Evolutionary conservation across 2,888 invertebrate species (phyloP), one percentile per base, ranked within the genome.

Genomic region (Tetanocera ferruginea): DNA sequence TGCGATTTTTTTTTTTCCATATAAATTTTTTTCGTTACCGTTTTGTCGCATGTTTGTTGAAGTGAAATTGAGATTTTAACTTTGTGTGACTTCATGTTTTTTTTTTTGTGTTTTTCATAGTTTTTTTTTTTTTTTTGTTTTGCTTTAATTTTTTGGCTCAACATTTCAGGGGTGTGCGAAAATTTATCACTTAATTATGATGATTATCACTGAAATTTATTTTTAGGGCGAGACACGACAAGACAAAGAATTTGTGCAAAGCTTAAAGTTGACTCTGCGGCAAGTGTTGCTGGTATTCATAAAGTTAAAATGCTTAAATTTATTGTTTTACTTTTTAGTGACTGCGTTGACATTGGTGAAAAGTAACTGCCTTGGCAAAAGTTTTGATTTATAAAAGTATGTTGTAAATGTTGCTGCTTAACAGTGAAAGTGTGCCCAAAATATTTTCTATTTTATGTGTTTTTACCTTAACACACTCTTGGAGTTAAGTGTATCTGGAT

Each of bases 151-250:
- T 62, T 75, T 49, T 55, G 57, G 49, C 70, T 55, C 55, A n/a
- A 28, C 43, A 14, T 23, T 17, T 70, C 31, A 57, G 77, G 67
- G 43, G 23, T 11, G 77, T 79, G 80, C 72, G 66, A 62, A 80
- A 79, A 80, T 80, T 80, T 80, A 80, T 79, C 80, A 80, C 80
- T 80, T 80, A 80, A 80, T 80, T 80, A 80, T 79, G 77, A 75
- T 77, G 71, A 78, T 76, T 66, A 80, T 80, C 80, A 57, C 64
- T 64, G 70, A 76, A 80, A 80, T 80, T 80, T 80, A 80, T 80
- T 76, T 49, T 23, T 49, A 34, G 31, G 14, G 43, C 43, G 3
- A 25, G 28, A 69, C 51, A 51, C 31, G 51, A 28, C 17, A 31
- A 69, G 25, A 17, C 25, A 25, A 28, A 69, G 49, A 69, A 69